Conservation (phyloP, 2,888 invertebrate genomes). For the Punctoribates punctum region DNA sequence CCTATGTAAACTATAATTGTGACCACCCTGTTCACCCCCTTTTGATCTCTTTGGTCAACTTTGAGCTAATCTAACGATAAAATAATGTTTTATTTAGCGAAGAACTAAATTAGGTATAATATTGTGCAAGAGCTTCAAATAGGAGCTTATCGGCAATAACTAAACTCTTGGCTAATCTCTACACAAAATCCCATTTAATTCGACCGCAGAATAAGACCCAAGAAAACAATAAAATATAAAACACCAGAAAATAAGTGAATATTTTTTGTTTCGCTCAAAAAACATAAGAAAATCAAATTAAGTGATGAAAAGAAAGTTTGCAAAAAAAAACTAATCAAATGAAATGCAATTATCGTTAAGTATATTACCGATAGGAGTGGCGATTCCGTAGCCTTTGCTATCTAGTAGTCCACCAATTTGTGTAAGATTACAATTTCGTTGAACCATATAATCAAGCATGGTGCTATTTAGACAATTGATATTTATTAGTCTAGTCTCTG, state of each 20-base stretch:
- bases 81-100: too few relatives aligned
- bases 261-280: not conserved
- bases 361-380: slow-evolving; percentile 72
- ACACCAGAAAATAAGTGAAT: not conserved
- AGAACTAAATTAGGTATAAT: too few relatives aligned
- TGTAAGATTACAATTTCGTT: slow-evolving; percentile 88
- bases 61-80: too few relatives aligned
- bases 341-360: slow-evolving; percentile 6
- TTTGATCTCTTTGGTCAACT: too few relatives aligned
- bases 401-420: slow-evolving; percentile 71
- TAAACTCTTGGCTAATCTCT: too few relatives aligned
- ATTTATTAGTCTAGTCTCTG: not conserved
- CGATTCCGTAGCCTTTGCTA: slow-evolving; percentile 91
- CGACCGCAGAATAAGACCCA: too few relatives aligned
- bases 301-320: not conserved
- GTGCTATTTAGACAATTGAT: slow-evolving; percentile 48
- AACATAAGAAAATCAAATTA: not conserved
- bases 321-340: not conserved
- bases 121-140: too few relatives aligned
- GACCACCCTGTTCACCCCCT: too few relatives aligned
- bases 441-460: slow-evolving; percentile 88
- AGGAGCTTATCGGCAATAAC: too few relatives aligned
- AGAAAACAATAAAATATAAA: too few relatives aligned
- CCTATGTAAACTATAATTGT: too few relatives aligned
- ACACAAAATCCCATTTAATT: too few relatives aligned